Conservation (phyloP, 2,113 vertebrate genomes). For the Chamaetylas fuelleborni region DNA sequence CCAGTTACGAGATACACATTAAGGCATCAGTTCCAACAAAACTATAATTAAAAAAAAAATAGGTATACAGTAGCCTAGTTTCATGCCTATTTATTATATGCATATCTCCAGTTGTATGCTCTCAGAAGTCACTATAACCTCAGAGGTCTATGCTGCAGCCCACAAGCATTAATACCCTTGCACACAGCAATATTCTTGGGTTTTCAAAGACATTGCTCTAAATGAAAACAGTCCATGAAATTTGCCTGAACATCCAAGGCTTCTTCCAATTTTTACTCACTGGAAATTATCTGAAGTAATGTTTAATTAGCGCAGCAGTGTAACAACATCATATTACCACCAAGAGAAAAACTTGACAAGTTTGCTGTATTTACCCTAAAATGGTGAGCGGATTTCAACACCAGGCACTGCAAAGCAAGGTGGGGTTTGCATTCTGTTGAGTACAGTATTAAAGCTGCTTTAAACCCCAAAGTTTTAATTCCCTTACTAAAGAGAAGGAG, state of each 20-base stretch:
- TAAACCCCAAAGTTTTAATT: neutral
- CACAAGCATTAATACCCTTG: neutral
- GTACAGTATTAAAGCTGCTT: neutral
- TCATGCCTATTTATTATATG: neutral
- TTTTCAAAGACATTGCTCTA: neutral
- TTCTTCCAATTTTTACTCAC: neutral
- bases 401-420: neutral
- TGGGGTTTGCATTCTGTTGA: neutral
- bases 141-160: neutral
- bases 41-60: neutral
- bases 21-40: neutral
- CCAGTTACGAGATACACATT: rapidly evolving
- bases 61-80: neutral
- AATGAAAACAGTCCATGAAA: neutral
- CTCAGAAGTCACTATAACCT: neutral
- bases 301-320: neutral
- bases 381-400: neutral
- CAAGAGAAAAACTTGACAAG: neutral
- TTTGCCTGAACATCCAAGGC: neutral
- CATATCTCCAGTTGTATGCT: neutral
- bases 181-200: neutral
- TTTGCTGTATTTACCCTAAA: neutral
- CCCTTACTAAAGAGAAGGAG: neutral
- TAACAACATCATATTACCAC: neutral
- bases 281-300: neutral